These are phyloP conservation scores for Mus pahari DNA, from an alignment of 2,113 vertebrate genomes.

Conservation along the genomic window DNA sequence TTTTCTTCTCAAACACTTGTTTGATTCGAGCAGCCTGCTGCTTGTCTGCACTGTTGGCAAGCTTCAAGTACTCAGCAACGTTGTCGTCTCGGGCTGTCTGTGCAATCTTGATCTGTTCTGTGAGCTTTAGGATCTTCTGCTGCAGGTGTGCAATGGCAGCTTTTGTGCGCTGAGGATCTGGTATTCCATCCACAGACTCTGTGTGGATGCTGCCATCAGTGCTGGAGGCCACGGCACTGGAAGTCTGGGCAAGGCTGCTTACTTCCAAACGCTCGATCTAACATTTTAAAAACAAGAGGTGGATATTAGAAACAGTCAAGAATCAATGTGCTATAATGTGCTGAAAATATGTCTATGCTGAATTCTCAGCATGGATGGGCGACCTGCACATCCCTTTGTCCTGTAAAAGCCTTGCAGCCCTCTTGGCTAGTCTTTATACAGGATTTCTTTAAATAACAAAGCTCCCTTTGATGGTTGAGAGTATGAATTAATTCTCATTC, in stretches of 20 bases:
- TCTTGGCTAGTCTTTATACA: not conserved
- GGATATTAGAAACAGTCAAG: constrained; percentile 23
- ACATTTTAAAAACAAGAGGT: constrained; percentile 58
- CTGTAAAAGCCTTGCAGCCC: not conserved
- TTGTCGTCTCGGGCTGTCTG: constrained; percentile 97
- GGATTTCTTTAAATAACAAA: constrained; percentile 53
- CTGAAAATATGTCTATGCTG: not conserved
- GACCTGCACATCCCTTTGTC: not conserved
- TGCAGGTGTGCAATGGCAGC: constrained; percentile 96
- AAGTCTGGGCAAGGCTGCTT: constrained; percentile 90
- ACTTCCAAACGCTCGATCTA: constrained; percentile 96
- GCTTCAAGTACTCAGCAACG: constrained; percentile 96
- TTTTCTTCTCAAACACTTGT: constrained; percentile 99
- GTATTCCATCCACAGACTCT: constrained; percentile 89
- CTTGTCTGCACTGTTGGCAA: constrained; percentile 96
- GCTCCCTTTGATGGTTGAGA: constrained; percentile 18
- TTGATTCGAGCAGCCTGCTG: constrained; percentile 97
- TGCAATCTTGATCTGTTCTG: constrained; percentile 97
- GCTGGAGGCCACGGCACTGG: constrained; percentile 92
- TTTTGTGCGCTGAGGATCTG: constrained; percentile 95
- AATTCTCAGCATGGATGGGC: not conserved
- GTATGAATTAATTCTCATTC: constrained; percentile 16
- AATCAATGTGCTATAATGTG: not conserved
- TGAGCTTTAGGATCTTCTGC: constrained; percentile 98
- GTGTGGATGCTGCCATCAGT: constrained; percentile 89